Conservation (phyloP, 2,888 invertebrate species). For the Leptopilina myrica region DNA sequence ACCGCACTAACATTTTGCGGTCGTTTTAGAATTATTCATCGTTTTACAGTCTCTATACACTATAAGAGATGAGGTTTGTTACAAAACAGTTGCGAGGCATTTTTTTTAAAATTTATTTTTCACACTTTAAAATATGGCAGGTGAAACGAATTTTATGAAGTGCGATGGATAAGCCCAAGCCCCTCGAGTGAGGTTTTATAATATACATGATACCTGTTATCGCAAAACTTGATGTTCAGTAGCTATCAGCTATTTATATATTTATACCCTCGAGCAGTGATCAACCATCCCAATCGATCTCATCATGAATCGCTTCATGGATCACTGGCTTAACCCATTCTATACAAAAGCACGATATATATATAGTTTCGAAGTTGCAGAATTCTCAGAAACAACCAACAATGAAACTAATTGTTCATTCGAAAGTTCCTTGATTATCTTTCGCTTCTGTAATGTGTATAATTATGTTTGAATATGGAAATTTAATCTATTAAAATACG, state of each 20-base stretch:
- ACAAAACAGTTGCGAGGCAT: slow-evolving; percentile 1
- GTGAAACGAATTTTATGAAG: slow-evolving; percentile 7
- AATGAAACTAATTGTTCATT: slow-evolving; percentile 25
- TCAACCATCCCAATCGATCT: slow-evolving; percentile 39
- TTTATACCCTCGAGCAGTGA: slow-evolving; percentile 26
- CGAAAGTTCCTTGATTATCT: slow-evolving; percentile 1
- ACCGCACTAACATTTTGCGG: slow-evolving; percentile 27
- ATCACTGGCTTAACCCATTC: slow-evolving; percentile 2
- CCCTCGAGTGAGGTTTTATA: neutral
- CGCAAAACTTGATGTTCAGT: slow-evolving; percentile 23
- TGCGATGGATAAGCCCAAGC: slow-evolving; percentile 4
- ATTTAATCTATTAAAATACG: slow-evolving; percentile 6
- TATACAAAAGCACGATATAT: neutral
- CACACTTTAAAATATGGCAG: neutral
- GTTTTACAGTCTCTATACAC: neutral
- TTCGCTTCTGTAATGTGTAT: slow-evolving; percentile 11
- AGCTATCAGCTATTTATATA: slow-evolving; percentile 14
- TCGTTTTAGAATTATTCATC: slow-evolving; percentile 26
- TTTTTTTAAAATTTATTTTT: slow-evolving; percentile 24
- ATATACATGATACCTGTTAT: slow-evolving; percentile 36
- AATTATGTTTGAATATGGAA: slow-evolving; percentile 9
- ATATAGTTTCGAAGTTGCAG: neutral
- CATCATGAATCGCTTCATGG: slow-evolving; percentile 47
- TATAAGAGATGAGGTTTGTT: neutral
- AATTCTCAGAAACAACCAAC: slow-evolving; percentile 6